A percentile compares a stretch with the other conserved stretches of the same genome.
Evolutionary conservation across 2,797 vertebrate genomes (phyloP).

Genomic region (Oophaga sylvatica): DNA sequence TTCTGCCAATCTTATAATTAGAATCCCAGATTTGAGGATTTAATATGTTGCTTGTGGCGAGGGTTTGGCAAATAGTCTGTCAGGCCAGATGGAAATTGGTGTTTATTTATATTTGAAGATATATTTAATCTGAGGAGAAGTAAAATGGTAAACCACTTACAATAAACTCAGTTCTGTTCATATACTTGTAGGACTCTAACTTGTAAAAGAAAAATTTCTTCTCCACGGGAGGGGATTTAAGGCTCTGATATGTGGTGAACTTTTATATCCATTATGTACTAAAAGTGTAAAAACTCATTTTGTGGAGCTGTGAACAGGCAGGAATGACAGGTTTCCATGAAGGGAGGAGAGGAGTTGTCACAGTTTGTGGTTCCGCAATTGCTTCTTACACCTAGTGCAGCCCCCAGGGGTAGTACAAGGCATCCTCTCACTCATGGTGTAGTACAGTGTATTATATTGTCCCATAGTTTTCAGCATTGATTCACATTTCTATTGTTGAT

Average conservation of each 20-base stretch:
- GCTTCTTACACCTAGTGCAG: too few relatives aligned
- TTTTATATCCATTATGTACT: neutral
- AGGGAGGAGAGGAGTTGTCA: too few relatives aligned
- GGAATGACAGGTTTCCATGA: too few relatives aligned
- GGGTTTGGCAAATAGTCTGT: slow-evolving; percentile 47
- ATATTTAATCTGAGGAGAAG: slow-evolving; percentile 56
- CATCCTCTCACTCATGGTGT: too few relatives aligned
- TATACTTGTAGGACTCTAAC: slow-evolving; percentile 24
- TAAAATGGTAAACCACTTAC: slow-evolving; percentile 52
- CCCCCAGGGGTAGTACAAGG: too few relatives aligned
- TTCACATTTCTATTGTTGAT: too few relatives aligned
- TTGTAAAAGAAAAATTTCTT: neutral
- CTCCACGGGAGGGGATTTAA: neutral
- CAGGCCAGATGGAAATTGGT: slow-evolving; percentile 57
- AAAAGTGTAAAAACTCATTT: neutral
- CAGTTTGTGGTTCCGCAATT: too few relatives aligned
- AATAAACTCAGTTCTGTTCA: slow-evolving; percentile 38
- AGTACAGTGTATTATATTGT: too few relatives aligned
- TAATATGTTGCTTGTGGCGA: slow-evolving; percentile 58
- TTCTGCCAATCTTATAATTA: slow-evolving; percentile 54
- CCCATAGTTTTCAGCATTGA: too few relatives aligned
- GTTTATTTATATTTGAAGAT: slow-evolving; percentile 60
- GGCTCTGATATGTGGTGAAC: neutral
- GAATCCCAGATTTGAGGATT: slow-evolving; percentile 59
- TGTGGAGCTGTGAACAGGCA: neutral